phyloP scores from a whole-genome alignment of 2,113 vertebrate species.

The Verasper variegatus region DNA sequence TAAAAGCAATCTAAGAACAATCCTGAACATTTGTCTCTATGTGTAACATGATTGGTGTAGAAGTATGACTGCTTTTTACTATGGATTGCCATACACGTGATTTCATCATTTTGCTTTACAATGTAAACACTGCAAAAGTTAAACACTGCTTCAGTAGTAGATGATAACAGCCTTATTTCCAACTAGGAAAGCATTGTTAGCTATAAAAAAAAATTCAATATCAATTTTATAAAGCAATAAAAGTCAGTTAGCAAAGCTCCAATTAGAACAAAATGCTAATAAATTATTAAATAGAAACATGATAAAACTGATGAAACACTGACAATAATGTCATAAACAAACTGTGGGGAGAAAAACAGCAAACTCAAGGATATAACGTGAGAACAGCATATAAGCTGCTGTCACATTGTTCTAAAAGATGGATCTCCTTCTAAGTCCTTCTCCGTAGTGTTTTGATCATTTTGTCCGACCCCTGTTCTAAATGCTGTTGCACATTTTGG shows the following conservation, averaged over 20 bases:
- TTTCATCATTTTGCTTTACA: conserved; percentile 15
- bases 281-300: not conserved
- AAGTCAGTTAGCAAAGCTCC: not conserved
- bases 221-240: not conserved
- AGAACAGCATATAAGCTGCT: not conserved
- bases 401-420: not conserved
- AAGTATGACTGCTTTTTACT: not conserved
- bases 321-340: not conserved
- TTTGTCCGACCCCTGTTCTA: not conserved
- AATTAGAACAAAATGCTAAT: too few species aligned
- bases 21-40: conserved; percentile 11
- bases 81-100: conserved; percentile 11
- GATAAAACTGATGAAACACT: not conserved
- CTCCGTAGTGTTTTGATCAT: not conserved
- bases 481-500: not conserved
- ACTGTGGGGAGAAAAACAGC: too few species aligned
- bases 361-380: not conserved
- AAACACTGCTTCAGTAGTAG: not conserved
- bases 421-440: not conserved
- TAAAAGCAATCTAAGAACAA: not conserved
- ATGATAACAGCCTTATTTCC: not conserved
- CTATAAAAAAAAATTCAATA: not conserved
- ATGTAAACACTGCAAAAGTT: conserved; percentile 4
- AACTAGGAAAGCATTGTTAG: not conserved
- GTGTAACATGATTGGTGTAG: conserved; percentile 1